Conservation (phyloP, 2,888 invertebrate species). For the Pyrrhosoma nymphula region DNA sequence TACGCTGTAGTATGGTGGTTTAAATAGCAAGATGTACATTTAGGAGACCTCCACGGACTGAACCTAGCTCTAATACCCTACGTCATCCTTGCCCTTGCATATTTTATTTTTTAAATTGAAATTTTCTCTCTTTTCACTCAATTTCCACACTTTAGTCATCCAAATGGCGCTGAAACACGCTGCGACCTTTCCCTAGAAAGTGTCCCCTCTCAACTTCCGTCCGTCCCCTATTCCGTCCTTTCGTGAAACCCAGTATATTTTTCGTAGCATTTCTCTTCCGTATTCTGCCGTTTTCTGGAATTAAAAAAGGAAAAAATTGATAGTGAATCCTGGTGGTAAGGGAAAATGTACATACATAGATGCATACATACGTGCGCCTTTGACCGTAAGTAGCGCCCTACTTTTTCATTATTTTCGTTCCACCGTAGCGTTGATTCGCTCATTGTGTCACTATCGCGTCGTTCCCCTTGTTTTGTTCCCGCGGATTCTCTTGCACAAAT, state of each 20-base stretch:
- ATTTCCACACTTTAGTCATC: background rate
- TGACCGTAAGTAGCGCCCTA: background rate
- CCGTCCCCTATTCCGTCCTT: background rate
- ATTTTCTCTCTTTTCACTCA: background rate
- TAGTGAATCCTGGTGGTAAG: background rate
- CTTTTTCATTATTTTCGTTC: background rate
- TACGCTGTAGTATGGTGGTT: background rate
- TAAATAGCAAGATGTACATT: background rate
- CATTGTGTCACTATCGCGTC: constrained; percentile 37
- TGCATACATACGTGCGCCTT: background rate
- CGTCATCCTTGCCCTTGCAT: background rate
- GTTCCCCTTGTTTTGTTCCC: background rate
- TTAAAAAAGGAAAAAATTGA: background rate
- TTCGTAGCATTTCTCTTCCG: background rate
- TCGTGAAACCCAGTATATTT: background rate
- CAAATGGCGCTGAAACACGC: background rate
- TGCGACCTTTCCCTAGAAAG: background rate
- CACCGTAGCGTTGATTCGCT: constrained; percentile 15
- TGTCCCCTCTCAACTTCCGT: background rate
- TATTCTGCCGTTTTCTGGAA: background rate
- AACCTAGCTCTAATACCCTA: background rate
- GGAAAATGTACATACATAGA: background rate
- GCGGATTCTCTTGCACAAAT: background rate
- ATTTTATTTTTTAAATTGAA: background rate
- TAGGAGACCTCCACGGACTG: background rate